Evolutionary conservation across 1,140 invertebrate genomes (phyloP), one percentile per base, ranked within the genome.

Genomic region (Cydia strobilella): DNA sequence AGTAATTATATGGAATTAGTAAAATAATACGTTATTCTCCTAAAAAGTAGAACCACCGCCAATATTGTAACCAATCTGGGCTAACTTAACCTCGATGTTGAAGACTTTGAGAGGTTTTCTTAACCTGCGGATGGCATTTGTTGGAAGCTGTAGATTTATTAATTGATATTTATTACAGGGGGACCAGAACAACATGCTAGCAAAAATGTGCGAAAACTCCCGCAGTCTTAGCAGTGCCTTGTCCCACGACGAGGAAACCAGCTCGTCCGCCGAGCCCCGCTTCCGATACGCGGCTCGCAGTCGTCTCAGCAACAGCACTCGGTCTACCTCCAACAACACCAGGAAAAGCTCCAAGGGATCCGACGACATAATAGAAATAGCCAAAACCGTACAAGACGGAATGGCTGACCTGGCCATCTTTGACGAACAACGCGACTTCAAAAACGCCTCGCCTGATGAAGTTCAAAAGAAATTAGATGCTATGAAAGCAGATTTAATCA

Each of bases 321-420:
- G 86, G 5, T 86, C 85, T 20, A 90, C 87, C 12, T 84, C 89
- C 2, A 87, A 84, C 51, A 84, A 80, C 35, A 82, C 76, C 15
- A 80, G 88, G 81, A 88, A 87, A 66, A 76, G 45, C 25, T 85
- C 86, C 25, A 90, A 88, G 82, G 78, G 76, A 27, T 84, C 88
- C 5, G 86, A 89, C 25, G 86, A 90, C n/a, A 84, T 88, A 1
- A 77, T 88, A 25, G 91, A 92, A 73, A 66, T 93, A 25, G 87
- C 86, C 1, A 90, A 92, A 83, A 89, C 90, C 2, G 87, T 93
- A 9, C 88, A 89, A 84, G 87, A 93, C 59, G 92, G 91, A 25
- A 93, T 93, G 84, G 89, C 90, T 20, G 87, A 91, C 27, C 81
- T 93, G 15, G 79, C 84, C 3, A 90, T 93, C 23, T 84, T 83